Conservation (phyloP, 2,888 invertebrate species). For the Coelinius sp. region DNA sequence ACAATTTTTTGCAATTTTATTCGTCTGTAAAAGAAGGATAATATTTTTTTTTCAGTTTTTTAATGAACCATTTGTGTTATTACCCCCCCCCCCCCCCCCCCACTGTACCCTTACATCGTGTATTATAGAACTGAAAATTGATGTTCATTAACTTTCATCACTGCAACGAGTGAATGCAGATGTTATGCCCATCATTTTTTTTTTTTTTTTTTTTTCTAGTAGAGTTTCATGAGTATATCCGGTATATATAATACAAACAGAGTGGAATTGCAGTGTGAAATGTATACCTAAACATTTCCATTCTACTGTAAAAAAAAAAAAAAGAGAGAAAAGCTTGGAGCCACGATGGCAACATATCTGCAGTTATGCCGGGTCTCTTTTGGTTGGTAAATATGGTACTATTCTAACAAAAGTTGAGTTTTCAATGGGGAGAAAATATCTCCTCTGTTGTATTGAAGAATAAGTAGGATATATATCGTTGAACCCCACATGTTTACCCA, state of each 20-base stretch:
- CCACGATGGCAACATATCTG: neutral
- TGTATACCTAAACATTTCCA: conserved; percentile 37
- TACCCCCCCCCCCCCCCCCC: conserved; percentile 2
- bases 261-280: conserved; percentile 31
- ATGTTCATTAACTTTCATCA: conserved; percentile 4
- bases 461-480: too few species aligned
- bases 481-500: too few species aligned
- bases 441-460: neutral
- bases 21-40: neutral
- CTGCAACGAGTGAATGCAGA: neutral
- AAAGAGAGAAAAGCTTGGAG: too few species aligned
- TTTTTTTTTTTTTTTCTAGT: neutral
- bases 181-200: neutral
- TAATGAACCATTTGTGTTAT: conserved; percentile 27
- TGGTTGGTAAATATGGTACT: conserved; percentile 44
- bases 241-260: conserved; percentile 25
- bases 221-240: neutral
- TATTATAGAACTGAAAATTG: neutral
- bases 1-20: neutral
- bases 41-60: conserved; percentile 24
- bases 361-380: neutral
- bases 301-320: neutral
- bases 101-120: too few species aligned
- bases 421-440: neutral
- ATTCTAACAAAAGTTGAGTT: conserved; percentile 42